Conservation (phyloP, 2,113 vertebrate genomes). For the Hymenochirus boettgeri region DNA sequence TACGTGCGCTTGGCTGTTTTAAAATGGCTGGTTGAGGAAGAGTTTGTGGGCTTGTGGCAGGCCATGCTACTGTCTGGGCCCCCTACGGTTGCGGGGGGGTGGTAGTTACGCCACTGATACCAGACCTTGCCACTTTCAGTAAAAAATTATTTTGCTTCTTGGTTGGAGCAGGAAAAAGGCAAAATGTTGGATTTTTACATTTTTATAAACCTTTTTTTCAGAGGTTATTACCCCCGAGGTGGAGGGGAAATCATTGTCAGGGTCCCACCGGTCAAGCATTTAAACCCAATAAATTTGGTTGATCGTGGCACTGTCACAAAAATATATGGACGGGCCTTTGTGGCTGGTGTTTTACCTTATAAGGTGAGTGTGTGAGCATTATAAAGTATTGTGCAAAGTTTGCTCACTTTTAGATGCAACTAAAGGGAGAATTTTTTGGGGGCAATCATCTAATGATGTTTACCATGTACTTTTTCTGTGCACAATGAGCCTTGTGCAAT, state of each 20-base stretch:
- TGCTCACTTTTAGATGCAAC: too few relatives aligned
- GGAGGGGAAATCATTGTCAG: slow-evolving; percentile 82
- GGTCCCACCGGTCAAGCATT: slow-evolving; percentile 78
- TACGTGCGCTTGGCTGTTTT: too few relatives aligned
- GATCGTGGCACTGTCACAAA: slow-evolving; percentile 89
- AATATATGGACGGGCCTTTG: slow-evolving; percentile 87
- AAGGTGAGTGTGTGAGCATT: slow-evolving; percentile 69
- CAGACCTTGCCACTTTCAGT: too few relatives aligned
- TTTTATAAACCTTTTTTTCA: slow-evolving; percentile 46
- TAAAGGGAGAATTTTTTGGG: too few relatives aligned
- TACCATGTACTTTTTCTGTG: too few relatives aligned
- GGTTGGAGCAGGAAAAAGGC: not conserved
- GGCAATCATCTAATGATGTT: too few relatives aligned
- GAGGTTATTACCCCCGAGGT: slow-evolving; percentile 93
- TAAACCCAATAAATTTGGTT: slow-evolving; percentile 78
- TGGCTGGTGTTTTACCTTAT: slow-evolving; percentile 86
- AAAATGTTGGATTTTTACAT: not conserved
- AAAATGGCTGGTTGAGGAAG: too few relatives aligned
- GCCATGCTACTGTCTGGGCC: too few relatives aligned
- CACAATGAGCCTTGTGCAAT: too few relatives aligned
- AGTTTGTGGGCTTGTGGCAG: too few relatives aligned
- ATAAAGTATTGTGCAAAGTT: too few relatives aligned
- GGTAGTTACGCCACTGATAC: too few relatives aligned
- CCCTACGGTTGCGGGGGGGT: not conserved
- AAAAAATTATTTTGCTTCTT: not conserved